Percentiles rank a stretch among this genome's conserved stretches.
phyloP scores from a whole-genome alignment of 2,888 invertebrate species.

The Syritta pipiens region DNA sequence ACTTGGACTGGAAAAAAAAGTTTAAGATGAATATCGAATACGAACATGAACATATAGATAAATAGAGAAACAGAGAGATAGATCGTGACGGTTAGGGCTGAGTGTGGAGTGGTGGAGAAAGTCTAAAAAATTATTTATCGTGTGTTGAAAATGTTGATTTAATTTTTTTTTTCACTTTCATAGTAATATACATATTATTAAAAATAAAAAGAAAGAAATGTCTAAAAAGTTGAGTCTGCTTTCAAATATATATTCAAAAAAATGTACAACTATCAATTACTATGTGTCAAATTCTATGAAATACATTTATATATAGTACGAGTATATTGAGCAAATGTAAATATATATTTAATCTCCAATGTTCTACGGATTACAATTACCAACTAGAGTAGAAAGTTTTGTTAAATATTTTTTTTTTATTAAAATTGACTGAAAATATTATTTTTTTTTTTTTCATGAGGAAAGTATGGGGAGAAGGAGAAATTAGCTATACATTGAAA shows the following conservation, averaged over 20 bases:
- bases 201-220: constrained; percentile 8
- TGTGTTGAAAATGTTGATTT: constrained; percentile 35
- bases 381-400: constrained; percentile 48
- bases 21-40: constrained; percentile 52
- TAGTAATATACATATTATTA: constrained; percentile 8
- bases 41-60: constrained; percentile 40
- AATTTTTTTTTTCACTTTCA: constrained; percentile 1
- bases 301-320: constrained; percentile 61
- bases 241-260: constrained; percentile 29
- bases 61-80: constrained; percentile 3
- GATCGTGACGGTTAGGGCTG: background rate
- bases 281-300: constrained; percentile 56
- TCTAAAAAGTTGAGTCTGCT: constrained; percentile 23
- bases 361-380: constrained; percentile 66
- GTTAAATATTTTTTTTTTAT: constrained; percentile 13
- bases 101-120: background rate
- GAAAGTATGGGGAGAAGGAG: background rate
- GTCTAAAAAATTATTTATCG: constrained; percentile 17
- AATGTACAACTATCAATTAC: constrained; percentile 65
- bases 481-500: constrained; percentile 54
- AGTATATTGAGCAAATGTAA: constrained; percentile 50
- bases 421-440: background rate
- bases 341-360: constrained; percentile 65
- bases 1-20: background rate
- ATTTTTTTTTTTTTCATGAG: constrained; percentile 6